Conservation (phyloP, 2,113 vertebrate species). For the Cygnus buccinator region DNA sequence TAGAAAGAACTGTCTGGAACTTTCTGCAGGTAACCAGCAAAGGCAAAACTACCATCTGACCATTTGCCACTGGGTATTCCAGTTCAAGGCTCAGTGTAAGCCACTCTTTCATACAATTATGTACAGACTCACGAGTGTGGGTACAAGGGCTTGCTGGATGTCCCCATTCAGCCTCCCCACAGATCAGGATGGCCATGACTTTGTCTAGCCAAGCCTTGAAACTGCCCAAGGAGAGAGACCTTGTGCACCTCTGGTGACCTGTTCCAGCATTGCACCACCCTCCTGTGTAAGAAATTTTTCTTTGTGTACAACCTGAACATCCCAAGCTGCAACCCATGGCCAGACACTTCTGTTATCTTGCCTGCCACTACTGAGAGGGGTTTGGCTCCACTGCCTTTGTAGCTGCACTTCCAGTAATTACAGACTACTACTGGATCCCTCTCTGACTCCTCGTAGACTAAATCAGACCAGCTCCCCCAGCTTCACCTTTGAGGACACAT, state of each 20-base stretch:
- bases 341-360: not conserved
- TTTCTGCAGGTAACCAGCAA: not conserved
- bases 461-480: not conserved
- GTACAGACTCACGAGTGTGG: not conserved
- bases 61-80: not conserved
- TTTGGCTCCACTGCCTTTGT: not conserved
- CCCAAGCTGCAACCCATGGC: not conserved
- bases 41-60: not conserved
- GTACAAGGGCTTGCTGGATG: not conserved
- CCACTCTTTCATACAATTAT: not conserved
- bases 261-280: not conserved
- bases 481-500: not conserved
- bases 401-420: not conserved
- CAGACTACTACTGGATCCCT: not conserved
- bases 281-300: not conserved
- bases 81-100: not conserved
- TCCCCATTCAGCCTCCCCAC: not conserved
- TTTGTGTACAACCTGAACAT: not conserved
- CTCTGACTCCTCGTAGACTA: not conserved
- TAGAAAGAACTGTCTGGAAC: not conserved
- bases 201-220: not conserved
- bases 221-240: not conserved
- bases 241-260: not conserved
- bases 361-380: not conserved
- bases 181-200: not conserved